Base-by-base conservation (phyloP, 1,140 invertebrate species). In the Cyrtorhinus lividipennis region DNA sequence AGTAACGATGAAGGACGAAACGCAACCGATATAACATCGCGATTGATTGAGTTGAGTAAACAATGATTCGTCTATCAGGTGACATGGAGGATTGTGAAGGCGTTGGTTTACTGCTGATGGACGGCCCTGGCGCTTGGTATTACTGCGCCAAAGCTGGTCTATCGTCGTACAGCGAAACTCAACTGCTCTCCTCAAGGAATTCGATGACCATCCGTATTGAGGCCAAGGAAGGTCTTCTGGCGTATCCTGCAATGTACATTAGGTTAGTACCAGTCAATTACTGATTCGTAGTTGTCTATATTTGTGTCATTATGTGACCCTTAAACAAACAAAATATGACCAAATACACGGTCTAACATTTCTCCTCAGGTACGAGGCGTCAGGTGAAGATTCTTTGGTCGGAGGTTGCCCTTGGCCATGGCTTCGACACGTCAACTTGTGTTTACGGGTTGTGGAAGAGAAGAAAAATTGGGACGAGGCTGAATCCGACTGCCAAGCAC, bases 381-480 rank as follows among this genome's bases (percentile, higher is more conserved):
- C 73, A 76, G 64, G 83, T 72, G 79, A 79, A 1, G 81, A 79
- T 64, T 82, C 83, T 0, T 25, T 62, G 25, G 56, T 62, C 10
- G 64, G 53, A 0, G 56, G 53, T 25, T 65, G 64, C 20, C 53
- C 53, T 12, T 65, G 53, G 59, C 64, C 64, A 1, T 85, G 82
- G 81, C 76, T 85, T 13, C 70, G 73, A 0, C 72, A 79, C 10
- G 72, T 77, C 13, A 78, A 81, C 59, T 80, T 80, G 67, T 85
- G 83, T 67, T 76, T 86, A 65, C 72, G 78, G n/a, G 76, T 80
- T 0, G 71, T 83, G 27, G 78, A 82, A 62, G 74, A 77, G 30
- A 66, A 72, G 1, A 69, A 79, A 63, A 69, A 77, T 0, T 88
- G 86, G 85, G 69, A 72, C 1, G 78, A 81, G 44, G 83, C 83